Evolutionary conservation across 2,888 invertebrate genomes (phyloP), one percentile per base, ranked within the genome.

Genomic region (Embidobia sp.): DNA sequence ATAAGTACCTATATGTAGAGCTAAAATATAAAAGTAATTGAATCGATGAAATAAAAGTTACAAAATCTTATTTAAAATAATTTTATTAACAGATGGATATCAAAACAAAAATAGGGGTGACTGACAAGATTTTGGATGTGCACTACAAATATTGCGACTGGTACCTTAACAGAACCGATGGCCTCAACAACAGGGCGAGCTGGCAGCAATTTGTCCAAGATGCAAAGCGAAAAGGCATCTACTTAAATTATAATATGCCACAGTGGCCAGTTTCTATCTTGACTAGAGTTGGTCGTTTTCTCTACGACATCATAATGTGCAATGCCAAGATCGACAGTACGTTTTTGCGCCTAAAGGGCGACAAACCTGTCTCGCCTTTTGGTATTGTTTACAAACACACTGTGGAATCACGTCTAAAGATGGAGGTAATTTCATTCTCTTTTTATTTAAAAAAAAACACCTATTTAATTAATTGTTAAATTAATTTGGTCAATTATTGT

Each of bases 271-370:
- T 90, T 7, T 91, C 92, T 70, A 92, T 94, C 44, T 87, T 93
- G 6, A 88, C 90, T 49, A 92, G 92, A 37, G 91, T 98, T 46
- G 98, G 98, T 31, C 94, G 94, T 83, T 96, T 97, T 88, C 91
- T 98, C 0, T 97, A 96, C 87, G 94, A 95, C 81, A 95, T 98
- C 40, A 93, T 98, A 8, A 92, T 97, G 85, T 93, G 95, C 59
- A 96, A 97, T 86, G 91, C 97, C 4, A 96, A 96, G 90, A 93
- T 98, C 49, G 94, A 97, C 87, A 91, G 94, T 1, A 94, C 95
- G 84, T 91, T 93, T 90, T 82, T 49, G 89, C 90, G 83, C 0
- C 78, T 80, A 6, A 75, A 44, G 86, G 90, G 73, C 89, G 90
- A 88, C 88, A 88, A 84, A 88, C 88, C 92, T 72, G 87, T 95